These are phyloP conservation scores for Gila robusta DNA, from an alignment of 2,797 vertebrate species.

Conservation along the genomic window DNA sequence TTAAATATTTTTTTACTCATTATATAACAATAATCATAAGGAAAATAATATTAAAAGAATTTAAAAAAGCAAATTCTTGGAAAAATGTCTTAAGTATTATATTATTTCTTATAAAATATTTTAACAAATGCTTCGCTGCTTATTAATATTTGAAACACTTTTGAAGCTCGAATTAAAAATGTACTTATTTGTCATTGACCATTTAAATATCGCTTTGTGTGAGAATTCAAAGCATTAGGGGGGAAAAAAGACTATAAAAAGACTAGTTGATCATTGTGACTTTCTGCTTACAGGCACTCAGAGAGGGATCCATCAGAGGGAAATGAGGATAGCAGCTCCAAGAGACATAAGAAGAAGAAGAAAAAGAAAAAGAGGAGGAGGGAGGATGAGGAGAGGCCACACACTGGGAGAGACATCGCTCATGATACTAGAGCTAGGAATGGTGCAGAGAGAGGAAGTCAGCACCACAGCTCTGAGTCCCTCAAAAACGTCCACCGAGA, in stretches of 20 bases:
- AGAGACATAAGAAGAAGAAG: conserved; percentile 87
- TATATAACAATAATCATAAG: no score
- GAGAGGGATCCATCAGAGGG: conserved; percentile 77
- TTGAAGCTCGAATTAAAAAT: neutral
- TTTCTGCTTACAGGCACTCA: conserved; percentile 73
- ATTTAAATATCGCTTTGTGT: neutral
- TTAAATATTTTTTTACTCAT: no score
- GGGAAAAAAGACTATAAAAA: no score
- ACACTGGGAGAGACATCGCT: conserved; percentile 8
- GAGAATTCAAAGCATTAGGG: neutral
- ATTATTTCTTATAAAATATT: neutral
- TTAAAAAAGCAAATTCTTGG: neutral
- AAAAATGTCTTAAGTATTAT: neutral
- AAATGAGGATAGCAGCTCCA: conserved; percentile 75
- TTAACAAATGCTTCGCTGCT: neutral
- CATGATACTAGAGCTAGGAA: conserved; percentile 53
- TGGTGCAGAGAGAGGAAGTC: conserved; percentile 67
- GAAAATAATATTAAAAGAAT: no score
- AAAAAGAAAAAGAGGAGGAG: conserved; percentile 82
- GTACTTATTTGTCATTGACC: neutral
- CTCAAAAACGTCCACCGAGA: conserved; percentile 64
- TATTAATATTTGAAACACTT: neutral
- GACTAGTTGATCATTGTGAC: neutral
- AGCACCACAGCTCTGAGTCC: conserved; percentile 50
- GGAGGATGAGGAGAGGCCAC: conserved; percentile 66